Conservation (phyloP, 2,888 invertebrate genomes). For the Nephrocerus scutellatus region DNA sequence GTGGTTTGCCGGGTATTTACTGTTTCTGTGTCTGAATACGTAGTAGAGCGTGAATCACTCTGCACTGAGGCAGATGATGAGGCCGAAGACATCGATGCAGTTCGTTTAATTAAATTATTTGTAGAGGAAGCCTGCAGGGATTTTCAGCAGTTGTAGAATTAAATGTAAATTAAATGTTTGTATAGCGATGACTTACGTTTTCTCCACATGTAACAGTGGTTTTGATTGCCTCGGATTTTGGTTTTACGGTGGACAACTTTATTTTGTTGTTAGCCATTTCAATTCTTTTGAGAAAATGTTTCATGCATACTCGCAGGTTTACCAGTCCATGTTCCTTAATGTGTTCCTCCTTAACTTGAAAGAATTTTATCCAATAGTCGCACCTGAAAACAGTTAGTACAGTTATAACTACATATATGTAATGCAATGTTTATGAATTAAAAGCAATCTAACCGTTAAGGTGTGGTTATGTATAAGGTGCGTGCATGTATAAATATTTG, state of each 20-base stretch:
- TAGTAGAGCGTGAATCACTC: conserved; percentile 20
- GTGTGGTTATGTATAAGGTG: no score
- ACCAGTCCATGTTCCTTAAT: conserved; percentile 17
- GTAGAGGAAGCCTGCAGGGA: no score
- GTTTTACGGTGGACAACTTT: no score
- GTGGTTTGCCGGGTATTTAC: conserved; percentile 3
- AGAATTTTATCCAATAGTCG: conserved; percentile 36
- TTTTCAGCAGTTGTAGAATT: no score
- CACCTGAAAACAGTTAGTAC: conserved; percentile 29
- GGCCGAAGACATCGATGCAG: conserved; percentile 27
- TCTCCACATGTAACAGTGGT: no score
- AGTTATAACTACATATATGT: background rate
- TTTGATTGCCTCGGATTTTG: no score
- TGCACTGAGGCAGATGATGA: conserved; percentile 24
- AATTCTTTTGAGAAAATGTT: conserved; percentile 35
- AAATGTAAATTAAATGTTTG: no score
- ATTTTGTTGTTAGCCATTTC: conserved; percentile 22
- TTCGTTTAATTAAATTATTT: no score
- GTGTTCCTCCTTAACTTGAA: conserved; percentile 31
- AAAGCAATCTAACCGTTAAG: no score
- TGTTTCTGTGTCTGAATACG: conserved; percentile 16
- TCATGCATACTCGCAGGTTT: conserved; percentile 35
- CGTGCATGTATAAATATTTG: no score
- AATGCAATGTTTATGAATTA: no score
- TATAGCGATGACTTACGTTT: no score